Evolutionary conservation across 2,113 vertebrate genomes (phyloP).

Genomic region (Megaceryle maxima): DNA sequence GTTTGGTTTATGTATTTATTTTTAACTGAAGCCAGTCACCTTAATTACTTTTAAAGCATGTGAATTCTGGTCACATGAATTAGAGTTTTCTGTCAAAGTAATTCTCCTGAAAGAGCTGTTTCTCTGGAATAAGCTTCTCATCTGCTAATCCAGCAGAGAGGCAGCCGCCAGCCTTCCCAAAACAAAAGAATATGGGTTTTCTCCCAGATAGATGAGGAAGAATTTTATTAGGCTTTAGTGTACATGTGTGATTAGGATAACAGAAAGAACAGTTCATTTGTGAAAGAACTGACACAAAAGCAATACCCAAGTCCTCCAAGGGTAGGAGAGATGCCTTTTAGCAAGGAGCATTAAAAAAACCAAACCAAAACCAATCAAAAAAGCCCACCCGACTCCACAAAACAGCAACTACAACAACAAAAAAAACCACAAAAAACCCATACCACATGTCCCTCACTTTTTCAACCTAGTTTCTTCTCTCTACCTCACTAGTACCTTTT

Average conservation of each 20-base stretch:
- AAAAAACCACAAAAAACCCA: not conserved
- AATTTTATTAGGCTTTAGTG: constrained; percentile 12
- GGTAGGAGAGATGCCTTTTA: not conserved
- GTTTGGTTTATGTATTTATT: not conserved
- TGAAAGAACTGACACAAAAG: not conserved
- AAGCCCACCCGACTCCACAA: not conserved
- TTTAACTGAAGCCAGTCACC: not conserved
- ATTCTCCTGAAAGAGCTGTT: constrained; percentile 30
- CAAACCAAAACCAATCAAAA: not conserved
- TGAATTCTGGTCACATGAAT: not conserved
- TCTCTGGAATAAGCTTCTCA: constrained; percentile 11
- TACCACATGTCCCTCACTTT: not conserved
- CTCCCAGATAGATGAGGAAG: not conserved
- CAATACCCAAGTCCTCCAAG: not conserved
- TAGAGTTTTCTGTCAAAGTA: constrained; percentile 27
- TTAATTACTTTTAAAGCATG: constrained; percentile 6
- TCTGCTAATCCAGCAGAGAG: not conserved
- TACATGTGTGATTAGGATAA: constrained; percentile 6
- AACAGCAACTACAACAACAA: not conserved
- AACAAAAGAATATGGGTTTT: not conserved
- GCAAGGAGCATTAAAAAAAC: not conserved
- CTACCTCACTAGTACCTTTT: not conserved
- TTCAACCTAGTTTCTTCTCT: not conserved
- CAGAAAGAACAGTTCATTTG: constrained; percentile 16
- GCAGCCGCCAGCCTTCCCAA: not conserved